These are phyloP conservation scores for Chloroceryle amazona DNA, from an alignment of 2,797 vertebrate species.

Conservation along the genomic window DNA sequence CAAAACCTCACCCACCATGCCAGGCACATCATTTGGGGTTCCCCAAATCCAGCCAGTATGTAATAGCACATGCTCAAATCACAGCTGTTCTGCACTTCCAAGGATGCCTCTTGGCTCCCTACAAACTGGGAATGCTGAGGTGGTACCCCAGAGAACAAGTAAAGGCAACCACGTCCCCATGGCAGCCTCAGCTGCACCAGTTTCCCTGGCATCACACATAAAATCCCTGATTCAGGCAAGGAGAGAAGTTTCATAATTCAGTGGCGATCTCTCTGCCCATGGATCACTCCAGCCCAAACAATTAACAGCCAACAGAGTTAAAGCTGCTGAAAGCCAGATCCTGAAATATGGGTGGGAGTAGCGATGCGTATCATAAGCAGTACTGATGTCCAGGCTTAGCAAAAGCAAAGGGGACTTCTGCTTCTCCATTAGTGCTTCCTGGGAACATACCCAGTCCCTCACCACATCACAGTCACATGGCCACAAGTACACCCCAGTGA, in stretches of 20 bases:
- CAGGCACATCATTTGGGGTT: background rate
- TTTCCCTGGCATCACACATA: background rate
- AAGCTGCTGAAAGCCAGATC: background rate
- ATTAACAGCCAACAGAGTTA: background rate
- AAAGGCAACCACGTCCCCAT: background rate
- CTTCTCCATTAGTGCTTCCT: background rate
- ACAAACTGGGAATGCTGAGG: rapidly evolving
- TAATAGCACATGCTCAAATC: background rate
- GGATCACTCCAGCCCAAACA: background rate
- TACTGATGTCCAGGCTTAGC: background rate
- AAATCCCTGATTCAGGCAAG: rapidly evolving
- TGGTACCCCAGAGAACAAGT: background rate
- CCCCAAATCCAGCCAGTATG: background rate
- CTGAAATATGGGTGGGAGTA: background rate
- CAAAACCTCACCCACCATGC: background rate
- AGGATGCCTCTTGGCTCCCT: background rate
- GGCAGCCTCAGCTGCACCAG: background rate
- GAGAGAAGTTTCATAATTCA: background rate
- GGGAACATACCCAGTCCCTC: rapidly evolving
- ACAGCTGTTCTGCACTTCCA: background rate
- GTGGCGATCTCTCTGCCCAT: background rate
- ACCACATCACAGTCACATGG: background rate
- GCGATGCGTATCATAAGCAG: background rate
- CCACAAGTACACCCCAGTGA: background rate
- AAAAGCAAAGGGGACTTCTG: background rate